Base-by-base conservation (phyloP, 2,888 invertebrate genomes). In the Lochmaea crataegi region DNA sequence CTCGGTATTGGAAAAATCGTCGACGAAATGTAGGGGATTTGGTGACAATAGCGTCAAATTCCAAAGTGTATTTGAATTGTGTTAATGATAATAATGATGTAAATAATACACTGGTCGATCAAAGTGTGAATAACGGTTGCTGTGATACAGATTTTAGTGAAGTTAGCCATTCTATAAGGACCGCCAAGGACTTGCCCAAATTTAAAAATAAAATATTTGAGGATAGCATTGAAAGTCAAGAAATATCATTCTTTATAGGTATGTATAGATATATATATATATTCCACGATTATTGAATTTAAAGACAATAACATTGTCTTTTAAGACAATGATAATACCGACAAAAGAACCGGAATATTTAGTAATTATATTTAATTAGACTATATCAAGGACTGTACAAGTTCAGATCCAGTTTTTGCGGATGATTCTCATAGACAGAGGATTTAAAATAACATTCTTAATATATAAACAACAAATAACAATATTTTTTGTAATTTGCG, bases 11-110 rank as follows among this genome's bases (percentile, higher is more conserved):
- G 53, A 72, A 68, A 51, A 72, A 63, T 80, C 88, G 89, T 70
- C 87, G 90, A 80, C 87, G 89, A 83, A 89, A 90, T 83, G 89
- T 90, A 80, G 91, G 90, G 82, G 91, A 91, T 84, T 88, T 89
- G 86, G 91, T 91, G 75, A 89, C 86, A 79, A 87, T 91, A 80
- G 88, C 90, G 18, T 91, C 90, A 32, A 87, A 90, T 58, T 89
- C 90, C 70, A 88, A 84, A 79, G 88, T 91, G 69, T 90, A 90
- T 83, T 85, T 91, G 26, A 83, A 83, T 57, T 83, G 76, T 71
- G 73, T 64, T 22, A 84, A 84, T 65, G 79, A 80, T 64, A 53
- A 75, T 18, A 61, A 42, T 67, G 22, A 66, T 57, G 41, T 18
- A 65, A 56, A 42, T 69, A 41, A 65, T 73, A 48, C 63, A 18